Conservation (phyloP, 2,888 invertebrate genomes). For the Cheilosia pagana region DNA sequence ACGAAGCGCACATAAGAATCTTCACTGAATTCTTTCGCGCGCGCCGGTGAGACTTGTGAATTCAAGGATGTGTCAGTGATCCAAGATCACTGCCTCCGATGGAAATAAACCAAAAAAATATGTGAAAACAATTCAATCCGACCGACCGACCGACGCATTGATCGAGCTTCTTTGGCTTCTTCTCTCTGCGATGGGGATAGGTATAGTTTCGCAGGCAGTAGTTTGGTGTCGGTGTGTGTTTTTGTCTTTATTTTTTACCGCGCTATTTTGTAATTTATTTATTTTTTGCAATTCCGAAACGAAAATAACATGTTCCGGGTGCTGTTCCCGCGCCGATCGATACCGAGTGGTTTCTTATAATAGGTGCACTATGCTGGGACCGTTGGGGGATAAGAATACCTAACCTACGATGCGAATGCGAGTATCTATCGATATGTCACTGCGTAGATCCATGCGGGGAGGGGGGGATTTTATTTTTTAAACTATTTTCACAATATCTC, state of each 20-base stretch:
- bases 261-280: slow-evolving; percentile 33
- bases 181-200: not conserved
- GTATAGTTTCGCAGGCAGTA: too few species aligned
- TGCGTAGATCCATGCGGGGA: not conserved
- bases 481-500: slow-evolving; percentile 9
- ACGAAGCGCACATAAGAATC: slow-evolving; percentile 27
- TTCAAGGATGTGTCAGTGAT: slow-evolving; percentile 71
- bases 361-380: slow-evolving; percentile 18
- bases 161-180: slow-evolving; percentile 44
- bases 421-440: slow-evolving; percentile 32
- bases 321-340: slow-evolving; percentile 66
- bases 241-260: slow-evolving; percentile 26
- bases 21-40: slow-evolving; percentile 24
- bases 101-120: slow-evolving; percentile 50
- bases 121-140: slow-evolving; percentile 21
- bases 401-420: not conserved
- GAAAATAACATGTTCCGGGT: slow-evolving; percentile 74
- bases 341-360: slow-evolving; percentile 31
- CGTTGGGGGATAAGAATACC: slow-evolving; percentile 6
- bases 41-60: slow-evolving; percentile 1
- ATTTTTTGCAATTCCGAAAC: slow-evolving; percentile 57
- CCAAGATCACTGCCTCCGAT: slow-evolving; percentile 72
- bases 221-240: not conserved
- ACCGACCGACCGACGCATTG: slow-evolving; percentile 48
- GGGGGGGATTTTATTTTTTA: not conserved